Evolutionary conservation across 2,888 invertebrate species (phyloP), one percentile per base, ranked within the genome.

Genomic region (Hanleya hanleyi): DNA sequence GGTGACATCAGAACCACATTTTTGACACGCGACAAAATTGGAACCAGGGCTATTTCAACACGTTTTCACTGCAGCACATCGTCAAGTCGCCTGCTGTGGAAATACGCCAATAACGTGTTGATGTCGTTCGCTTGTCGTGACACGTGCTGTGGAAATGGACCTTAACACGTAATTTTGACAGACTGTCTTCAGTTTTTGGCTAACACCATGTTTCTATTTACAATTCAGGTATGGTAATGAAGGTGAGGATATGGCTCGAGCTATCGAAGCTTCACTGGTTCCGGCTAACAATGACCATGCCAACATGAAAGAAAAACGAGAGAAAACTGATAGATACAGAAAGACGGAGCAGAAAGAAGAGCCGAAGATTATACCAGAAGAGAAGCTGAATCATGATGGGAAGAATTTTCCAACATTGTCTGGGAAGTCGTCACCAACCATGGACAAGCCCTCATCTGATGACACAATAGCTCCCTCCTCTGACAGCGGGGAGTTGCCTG

Each of bases 241-340:
- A 26, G 82, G 84, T 32, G 32, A 69, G 29, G 84, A 86, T 49
- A 71, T 84, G 9, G 79, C 84, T 1, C 76, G 76, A 15, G 85
- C 83, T 7, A 73, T 87, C 5, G 77, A 83, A 49, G 85, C 85
- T 1, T 84, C 86, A 3, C 77, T 86, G 78, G 81, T 49, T 57
- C 12, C 61, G 79, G 35, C 49, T 62, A 3, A 26, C n/a, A 26
- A 62, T 32, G 7, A 33, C 15, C 32, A 35, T 9, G 7, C 22
- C 15, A 9, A 15, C 7, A 33, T 9, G 22, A 29, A 62, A 33
- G 6, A 32, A n/a, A 22, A 51, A 7, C 51, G 51, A 22, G 75
- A 73, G 70, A 81, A 81, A 65, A 67, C 67, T n/a, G 68, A 71
- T 15, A 36, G 49, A 33, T 67, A 70, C 47, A 47, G 49, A 9